Base-by-base conservation (phyloP, 2,113 vertebrate species). In the Polyodon spathula region DNA sequence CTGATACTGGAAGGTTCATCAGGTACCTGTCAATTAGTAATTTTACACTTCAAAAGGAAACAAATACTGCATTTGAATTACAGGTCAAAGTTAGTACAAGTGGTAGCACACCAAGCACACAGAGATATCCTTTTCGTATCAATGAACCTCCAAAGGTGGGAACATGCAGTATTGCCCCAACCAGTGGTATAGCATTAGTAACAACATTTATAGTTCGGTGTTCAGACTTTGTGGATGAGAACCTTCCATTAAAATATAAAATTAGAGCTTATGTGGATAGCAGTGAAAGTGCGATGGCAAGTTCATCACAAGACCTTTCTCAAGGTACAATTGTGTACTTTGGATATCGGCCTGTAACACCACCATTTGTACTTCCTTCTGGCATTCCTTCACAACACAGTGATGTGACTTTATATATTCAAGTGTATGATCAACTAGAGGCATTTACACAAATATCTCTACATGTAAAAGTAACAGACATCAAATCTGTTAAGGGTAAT, bases 201-300 rank as follows among this genome's bases (percentile, higher is more conserved):
- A 88, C 87, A 43, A 67, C 73, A 58, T 88, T 86, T 63, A 66
- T 78, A 3, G 37, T 88, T 42, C 46, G 14, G 0, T 89, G 87
- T 16, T 43, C 1, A 15, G 40, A 64, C 7, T 84, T 86, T 67
- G 66, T n/a, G n/a, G 84, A 81, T 40, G 56, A 1, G 42, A 16
- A 86, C 55, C 11, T 40, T 14, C 82, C 84, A 40, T 76, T 86
- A 39, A 74, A 14, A 0, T 87, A 88, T 14, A 88, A 83, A 69
- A 67, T 84, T 40, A 77, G 78, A 9, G 67, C 76, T 41, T 66
- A 75, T 65, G 73, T 80, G 0, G 12, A 74, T 0, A 0, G 73
- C 43, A 37, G 59, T 0, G 3, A 60, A 27, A 65, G 57, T 1
- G 64, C 56, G 39, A 54, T 61, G 39, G 60, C 80, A 55, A 75